Evolutionary conservation across 2,888 invertebrate genomes (phyloP).

Genomic region (Temnothorax rugatulus): DNA sequence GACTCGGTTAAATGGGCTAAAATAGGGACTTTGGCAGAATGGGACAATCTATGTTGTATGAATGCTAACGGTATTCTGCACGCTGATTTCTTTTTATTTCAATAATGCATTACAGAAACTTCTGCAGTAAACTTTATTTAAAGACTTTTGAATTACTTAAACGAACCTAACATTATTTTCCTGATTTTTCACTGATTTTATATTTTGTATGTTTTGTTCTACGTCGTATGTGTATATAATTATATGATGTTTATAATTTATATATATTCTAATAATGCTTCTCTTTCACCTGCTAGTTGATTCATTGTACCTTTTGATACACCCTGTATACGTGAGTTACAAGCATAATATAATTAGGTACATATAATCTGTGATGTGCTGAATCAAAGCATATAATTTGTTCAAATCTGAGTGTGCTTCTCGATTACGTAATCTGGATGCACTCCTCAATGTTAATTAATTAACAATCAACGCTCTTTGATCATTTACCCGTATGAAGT

Average conservation of each 20-base stretch:
- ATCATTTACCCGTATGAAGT: conserved; percentile 36
- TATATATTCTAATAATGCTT: background rate
- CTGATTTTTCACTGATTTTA: background rate
- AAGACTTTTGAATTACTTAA: background rate
- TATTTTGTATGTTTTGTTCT: background rate
- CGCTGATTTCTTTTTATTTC: background rate
- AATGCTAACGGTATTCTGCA: background rate
- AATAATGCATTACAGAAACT: background rate
- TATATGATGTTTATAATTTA: no score
- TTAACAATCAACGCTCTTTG: conserved; percentile 52
- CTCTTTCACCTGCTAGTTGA: no score
- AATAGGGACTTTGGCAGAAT: background rate
- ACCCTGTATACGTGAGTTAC: background rate
- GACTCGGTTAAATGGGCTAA: conserved; percentile 7
- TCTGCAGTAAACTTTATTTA: background rate
- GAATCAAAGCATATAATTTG: conserved; percentile 3
- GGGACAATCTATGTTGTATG: background rate
- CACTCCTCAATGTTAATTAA: conserved; percentile 39
- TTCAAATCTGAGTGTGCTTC: background rate
- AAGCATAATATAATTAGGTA: background rate
- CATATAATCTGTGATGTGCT: background rate
- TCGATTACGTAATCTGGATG: background rate
- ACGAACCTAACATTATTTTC: background rate
- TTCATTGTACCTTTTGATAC: no score
- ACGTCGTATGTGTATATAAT: background rate